Conservation (phyloP, 2,797 vertebrate species). For the Danio albolineatus region DNA sequence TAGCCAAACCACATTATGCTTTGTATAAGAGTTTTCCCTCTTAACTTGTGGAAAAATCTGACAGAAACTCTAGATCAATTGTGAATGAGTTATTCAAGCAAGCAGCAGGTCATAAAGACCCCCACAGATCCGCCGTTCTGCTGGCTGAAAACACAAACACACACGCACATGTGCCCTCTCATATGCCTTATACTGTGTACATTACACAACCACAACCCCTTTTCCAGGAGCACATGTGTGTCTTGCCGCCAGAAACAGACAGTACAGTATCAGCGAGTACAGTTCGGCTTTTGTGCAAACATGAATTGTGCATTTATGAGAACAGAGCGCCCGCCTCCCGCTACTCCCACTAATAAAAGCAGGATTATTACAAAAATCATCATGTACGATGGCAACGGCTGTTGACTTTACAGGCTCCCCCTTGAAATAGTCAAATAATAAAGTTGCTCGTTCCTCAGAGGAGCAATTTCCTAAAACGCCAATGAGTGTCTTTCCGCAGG, state of each 20-base stretch:
- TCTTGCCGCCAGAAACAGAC: conserved; percentile 59
- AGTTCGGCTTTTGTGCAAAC: conserved; percentile 70
- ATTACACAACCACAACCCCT: conserved; percentile 50
- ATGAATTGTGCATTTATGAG: conserved; percentile 76
- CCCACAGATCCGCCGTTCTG: conserved; percentile 45
- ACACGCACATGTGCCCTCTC: conserved; percentile 56
- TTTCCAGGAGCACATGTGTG: conserved; percentile 65
- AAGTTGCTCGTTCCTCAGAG: conserved; percentile 65
- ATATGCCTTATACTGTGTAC: neutral
- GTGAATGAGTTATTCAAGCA: conserved; percentile 71
- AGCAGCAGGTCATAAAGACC: conserved; percentile 72
- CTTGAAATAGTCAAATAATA: conserved; percentile 55
- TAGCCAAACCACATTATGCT: neutral
- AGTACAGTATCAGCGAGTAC: conserved; percentile 69
- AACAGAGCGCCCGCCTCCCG: conserved; percentile 64
- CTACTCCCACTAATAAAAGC: conserved; percentile 74
- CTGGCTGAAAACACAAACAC: conserved; percentile 32
- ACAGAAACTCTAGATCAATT: conserved; percentile 72
- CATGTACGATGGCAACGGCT: conserved; percentile 62
- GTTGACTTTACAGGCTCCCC: conserved; percentile 76
- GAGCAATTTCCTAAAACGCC: conserved; percentile 76
- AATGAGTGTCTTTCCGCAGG: conserved; percentile 74
- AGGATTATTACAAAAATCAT: conserved; percentile 80
- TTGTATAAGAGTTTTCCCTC: neutral
- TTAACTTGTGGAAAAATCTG: neutral